Base-by-base conservation (phyloP, 2,888 invertebrate genomes). In the Myopa tessellatipennis region DNA sequence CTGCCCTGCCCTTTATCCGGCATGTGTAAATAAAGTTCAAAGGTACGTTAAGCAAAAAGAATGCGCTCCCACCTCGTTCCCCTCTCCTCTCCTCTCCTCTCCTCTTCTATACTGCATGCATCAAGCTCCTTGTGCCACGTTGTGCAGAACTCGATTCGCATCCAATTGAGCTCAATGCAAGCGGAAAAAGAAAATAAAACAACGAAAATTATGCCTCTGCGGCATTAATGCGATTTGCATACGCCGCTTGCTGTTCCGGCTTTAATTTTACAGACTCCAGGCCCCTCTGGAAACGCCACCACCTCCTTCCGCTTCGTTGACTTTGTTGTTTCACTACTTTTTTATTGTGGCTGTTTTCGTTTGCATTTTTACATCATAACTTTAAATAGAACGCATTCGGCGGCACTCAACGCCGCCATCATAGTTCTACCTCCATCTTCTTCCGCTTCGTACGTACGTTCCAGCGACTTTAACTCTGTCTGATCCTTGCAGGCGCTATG, bases 191-290 rank as follows among this genome's bases (percentile, higher is more conserved):
- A 36, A 65, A 65, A 14, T 10, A 18, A 26, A 26, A 61, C 14
- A 18, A 38, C 65, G 10, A 60, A 74, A 68, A 58, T 6, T 68
- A 40, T 69, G 58, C 76, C 34, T 55, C 38, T 38, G 40, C 45
- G 60, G 69, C 6, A 52, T 76, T 76, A 71, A 71, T 70, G 6
- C n/a, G 52, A 71, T 76, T 76, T 69, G 76, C 60, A 69, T 76
- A 70, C 58, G 38, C 50, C 26, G 50, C 36, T n/a, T 50, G 50
- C 63, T 74, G 65, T 38, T 63, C 34, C 45, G 34, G 52, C 65
- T 74, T 45, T 40, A 16, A 38, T 16, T 58, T 72, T 36, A 55
- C n/a, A 14, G n/a, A 55, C 55, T 55, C n/a, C 36, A n/a, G 45
- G 40, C 16, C 18, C 0, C 6, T 50, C 6, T 34, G 8, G 14